Evolutionary conservation across 2,113 vertebrate species (phyloP).

Genomic region (Solea senegalensis): DNA sequence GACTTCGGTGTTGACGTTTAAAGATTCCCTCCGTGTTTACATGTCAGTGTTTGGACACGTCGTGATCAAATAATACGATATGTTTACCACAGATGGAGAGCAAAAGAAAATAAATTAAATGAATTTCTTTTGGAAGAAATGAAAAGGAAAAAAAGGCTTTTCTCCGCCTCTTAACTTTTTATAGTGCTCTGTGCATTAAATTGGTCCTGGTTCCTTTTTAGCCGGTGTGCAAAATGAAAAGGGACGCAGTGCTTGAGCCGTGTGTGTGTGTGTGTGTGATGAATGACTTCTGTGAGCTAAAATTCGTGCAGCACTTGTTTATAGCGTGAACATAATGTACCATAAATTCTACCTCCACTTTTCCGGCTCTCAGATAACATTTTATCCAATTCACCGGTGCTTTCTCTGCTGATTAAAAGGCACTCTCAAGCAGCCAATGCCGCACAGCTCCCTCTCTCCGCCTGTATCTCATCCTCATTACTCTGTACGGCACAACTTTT

Average conservation of each 20-base stretch:
- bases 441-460: constrained; percentile 5
- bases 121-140: constrained; percentile 36
- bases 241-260: constrained; percentile 45
- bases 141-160: constrained; percentile 29
- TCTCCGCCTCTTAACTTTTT: constrained; percentile 15
- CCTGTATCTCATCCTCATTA: constrained; percentile 36
- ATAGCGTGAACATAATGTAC: constrained; percentile 74
- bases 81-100: constrained; percentile 55
- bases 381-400: constrained; percentile 73
- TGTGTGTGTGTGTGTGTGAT: constrained; percentile 39
- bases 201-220: constrained; percentile 62
- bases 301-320: constrained; percentile 71
- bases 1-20: constrained; percentile 12
- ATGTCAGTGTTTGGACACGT: constrained; percentile 14
- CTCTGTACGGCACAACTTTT: constrained; percentile 19
- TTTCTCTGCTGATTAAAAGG: constrained; percentile 77
- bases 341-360: constrained; percentile 75
- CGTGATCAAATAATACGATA: constrained; percentile 46
- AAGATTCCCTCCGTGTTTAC: constrained; percentile 11
- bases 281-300: constrained; percentile 68
- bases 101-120: constrained; percentile 33
- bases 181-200: constrained; percentile 27
- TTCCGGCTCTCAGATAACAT: constrained; percentile 67
- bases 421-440: constrained; percentile 55
- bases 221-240: constrained; percentile 31